A percentile compares a stretch with the other conserved stretches of the same genome.
phyloP scores from a whole-genome alignment of 2,888 invertebrate species.

The Lasioglossum marginatum region DNA sequence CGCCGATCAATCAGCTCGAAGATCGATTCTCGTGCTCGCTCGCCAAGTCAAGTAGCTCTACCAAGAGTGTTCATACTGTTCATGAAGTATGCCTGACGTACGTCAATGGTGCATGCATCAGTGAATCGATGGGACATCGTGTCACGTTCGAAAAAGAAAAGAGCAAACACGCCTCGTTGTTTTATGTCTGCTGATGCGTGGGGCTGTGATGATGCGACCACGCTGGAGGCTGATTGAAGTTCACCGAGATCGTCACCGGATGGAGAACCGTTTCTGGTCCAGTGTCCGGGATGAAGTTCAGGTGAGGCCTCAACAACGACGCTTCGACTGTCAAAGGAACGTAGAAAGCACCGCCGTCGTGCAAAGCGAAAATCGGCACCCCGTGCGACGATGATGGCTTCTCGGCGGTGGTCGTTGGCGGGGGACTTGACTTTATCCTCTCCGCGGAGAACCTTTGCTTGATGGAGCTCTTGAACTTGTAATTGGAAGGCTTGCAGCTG shows the following conservation, averaged over 20 bases:
- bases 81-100: background rate
- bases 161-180: background rate
- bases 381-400: slow-evolving; percentile 83
- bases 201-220: slow-evolving; percentile 82
- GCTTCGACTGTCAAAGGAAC: slow-evolving; percentile 94
- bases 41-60: background rate
- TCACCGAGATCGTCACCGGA: slow-evolving; percentile 96
- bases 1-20: background rate
- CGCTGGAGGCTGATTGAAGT: slow-evolving; percentile 86
- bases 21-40: slow-evolving; percentile 2
- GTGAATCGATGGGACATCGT: background rate
- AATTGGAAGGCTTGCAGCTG: slow-evolving; percentile 85
- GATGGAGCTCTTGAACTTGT: slow-evolving; percentile 98
- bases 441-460: slow-evolving; percentile 92
- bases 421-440: slow-evolving; percentile 84
- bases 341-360: slow-evolving; percentile 95
- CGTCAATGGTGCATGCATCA: background rate
- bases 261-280: slow-evolving; percentile 89
- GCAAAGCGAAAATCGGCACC: slow-evolving; percentile 95
- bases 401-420: slow-evolving; percentile 64
- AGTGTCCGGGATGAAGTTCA: slow-evolving; percentile 82
- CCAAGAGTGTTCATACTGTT: background rate
- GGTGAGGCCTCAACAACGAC: slow-evolving; percentile 89
- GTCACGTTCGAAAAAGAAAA: background rate
- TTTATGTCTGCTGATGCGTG: slow-evolving; percentile 75